Evolutionary conservation across 2,113 vertebrate species (phyloP).

Genomic region (Alethe diademata): DNA sequence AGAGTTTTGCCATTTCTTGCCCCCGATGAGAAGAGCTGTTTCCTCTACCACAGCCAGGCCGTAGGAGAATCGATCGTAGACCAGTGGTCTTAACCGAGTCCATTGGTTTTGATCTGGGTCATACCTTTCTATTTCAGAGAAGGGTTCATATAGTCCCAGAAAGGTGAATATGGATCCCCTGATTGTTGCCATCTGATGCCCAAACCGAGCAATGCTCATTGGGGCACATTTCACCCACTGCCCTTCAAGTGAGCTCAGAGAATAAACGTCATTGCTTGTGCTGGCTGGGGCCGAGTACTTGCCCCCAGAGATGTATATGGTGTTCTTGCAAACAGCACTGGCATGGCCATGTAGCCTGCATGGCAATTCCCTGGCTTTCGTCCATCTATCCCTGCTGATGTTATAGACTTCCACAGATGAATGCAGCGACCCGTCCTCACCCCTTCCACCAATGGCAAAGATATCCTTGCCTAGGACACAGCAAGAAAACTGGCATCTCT

Average conservation of each 20-base stretch:
- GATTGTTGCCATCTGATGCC: conserved; percentile 87
- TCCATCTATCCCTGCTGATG: conserved; percentile 82
- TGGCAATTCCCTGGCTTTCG: conserved; percentile 72
- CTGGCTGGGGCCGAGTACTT: conserved; percentile 61
- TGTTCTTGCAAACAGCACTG: conserved; percentile 73
- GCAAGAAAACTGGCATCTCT: conserved; percentile 86
- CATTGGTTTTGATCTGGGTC: conserved; percentile 81
- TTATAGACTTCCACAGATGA: conserved; percentile 88
- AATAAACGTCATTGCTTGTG: conserved; percentile 81
- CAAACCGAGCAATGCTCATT: conserved; percentile 90
- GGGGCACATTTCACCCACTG: conserved; percentile 82
- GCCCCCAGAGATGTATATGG: conserved; percentile 88
- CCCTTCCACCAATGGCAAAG: conserved; percentile 84
- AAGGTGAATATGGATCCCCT: conserved; percentile 87
- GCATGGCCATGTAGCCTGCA: conserved; percentile 84
- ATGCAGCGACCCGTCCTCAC: conserved; percentile 47
- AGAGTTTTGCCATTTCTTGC: conserved; percentile 88
- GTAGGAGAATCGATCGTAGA: conserved; percentile 87
- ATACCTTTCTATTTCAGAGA: conserved; percentile 92
- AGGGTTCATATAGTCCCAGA: conserved; percentile 90
- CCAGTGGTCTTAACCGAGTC: conserved; percentile 85
- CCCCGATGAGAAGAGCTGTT: conserved; percentile 85
- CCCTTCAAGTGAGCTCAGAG: conserved; percentile 60
- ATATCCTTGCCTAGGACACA: conserved; percentile 79
- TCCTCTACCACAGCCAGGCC: conserved; percentile 82